These are phyloP conservation scores for Atta colombica DNA, from an alignment of 1,140 invertebrate genomes.

Conservation along the genomic window DNA sequence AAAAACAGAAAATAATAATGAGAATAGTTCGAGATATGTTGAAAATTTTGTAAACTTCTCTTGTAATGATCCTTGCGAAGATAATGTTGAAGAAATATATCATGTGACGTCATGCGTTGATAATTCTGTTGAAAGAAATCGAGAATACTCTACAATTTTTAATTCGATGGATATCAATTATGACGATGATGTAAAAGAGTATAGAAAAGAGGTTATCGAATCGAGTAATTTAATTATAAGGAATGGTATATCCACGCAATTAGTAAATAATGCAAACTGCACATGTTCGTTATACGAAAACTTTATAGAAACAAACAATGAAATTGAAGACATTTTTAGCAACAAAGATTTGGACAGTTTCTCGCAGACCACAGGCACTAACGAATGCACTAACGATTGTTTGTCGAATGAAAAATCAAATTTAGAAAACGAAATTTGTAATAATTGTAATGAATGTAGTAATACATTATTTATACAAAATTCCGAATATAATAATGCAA, in stretches of 20 bases:
- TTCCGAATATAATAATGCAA: background rate
- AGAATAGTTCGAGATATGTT: background rate
- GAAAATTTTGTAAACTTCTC: background rate
- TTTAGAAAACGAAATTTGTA: background rate
- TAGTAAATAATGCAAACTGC: background rate
- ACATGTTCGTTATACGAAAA: background rate
- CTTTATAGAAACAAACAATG: background rate
- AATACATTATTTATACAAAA: slow-evolving; percentile 18
- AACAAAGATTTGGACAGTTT: background rate
- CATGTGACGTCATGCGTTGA: background rate
- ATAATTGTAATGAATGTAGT: background rate
- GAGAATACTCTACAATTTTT: background rate
- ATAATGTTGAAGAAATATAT: background rate
- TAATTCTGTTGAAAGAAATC: background rate
- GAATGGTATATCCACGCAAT: background rate
- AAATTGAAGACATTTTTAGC: background rate
- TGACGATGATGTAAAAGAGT: background rate
- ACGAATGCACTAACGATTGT: background rate
- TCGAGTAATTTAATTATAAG: background rate
- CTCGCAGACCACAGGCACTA: background rate
- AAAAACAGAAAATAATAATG: background rate
- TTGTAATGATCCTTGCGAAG: background rate
- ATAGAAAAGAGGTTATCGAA: background rate
- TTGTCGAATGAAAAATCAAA: background rate
- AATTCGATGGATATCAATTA: background rate